Base-by-base conservation (phyloP, 2,113 vertebrate species). In the Alaudala cheleensis region DNA sequence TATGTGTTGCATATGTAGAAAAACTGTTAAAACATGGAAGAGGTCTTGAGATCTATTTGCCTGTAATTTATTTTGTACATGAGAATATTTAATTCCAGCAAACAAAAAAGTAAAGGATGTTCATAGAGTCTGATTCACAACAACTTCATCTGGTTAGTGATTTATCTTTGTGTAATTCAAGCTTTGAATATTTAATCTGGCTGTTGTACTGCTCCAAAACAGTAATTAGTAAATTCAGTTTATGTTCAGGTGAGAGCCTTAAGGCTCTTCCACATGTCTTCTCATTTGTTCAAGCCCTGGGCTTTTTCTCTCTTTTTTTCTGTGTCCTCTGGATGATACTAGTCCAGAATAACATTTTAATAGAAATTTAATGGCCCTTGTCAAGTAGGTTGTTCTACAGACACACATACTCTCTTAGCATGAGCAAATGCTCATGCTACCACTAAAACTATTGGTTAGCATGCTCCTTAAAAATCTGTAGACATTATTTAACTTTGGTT, bases 301-400 rank as follows among this genome's bases (percentile, higher is more conserved):
- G 1, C 0, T 67, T 76, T 58, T 61, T 14, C 3, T n/a, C 2
- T 58, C 54, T 29, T 33, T 44, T 47, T 29, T 25, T 2, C 0
- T 45, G 11, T 34, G 21, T 80, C 10, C 17, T 39, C 20, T 70
- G 39, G 3, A 33, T 86, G 7, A 73, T 22, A 60, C 6, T 28
- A 47, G 17, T 28, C 92, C 40, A 79, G 37, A 86, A 66, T 45
- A 64, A 60, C 10, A 47, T 50, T 54, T 81, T 21, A 33, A 37
- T 11, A n/a, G 29, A 84, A 87, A 86, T 71, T 2, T 61, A 57
- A 61, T 82, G 12, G 2, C 3, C 11, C 2, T 61, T 92, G 22
- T 50, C 37, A 67, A 22, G 10, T 61, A 37, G 28, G 49, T 85
- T 72, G 45, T 31, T 93, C 69, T 76, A 22, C 24, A 74, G 42